Base-by-base conservation (phyloP, 1,140 invertebrate genomes). In the Zaprionus ghesquierei region DNA sequence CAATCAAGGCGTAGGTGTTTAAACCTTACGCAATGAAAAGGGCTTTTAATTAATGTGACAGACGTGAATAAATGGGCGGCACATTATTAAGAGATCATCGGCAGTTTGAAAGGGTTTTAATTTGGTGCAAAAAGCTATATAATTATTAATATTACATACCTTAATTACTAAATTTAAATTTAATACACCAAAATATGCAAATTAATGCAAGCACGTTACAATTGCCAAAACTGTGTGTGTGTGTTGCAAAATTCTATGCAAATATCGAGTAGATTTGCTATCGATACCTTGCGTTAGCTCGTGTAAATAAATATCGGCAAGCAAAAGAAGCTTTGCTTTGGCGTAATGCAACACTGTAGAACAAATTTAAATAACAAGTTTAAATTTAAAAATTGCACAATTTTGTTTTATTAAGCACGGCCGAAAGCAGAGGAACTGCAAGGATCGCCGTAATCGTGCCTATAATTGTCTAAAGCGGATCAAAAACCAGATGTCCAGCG, bases 401-500 rank as follows among this genome's bases (percentile, higher is more conserved):
- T 6, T 13, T 38, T 13, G 5, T 38, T 2, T 15, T 15, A 0
- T 15, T n/a, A 35, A 13, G 5, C 2, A 35, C 13, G 5, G 2
- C 9, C 27, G 3, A 0, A 9, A 23, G 15, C 15, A 9, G 6
- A 25, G 46, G 6, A 49, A 68, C 4, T 23, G n/a, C 35, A 70
- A 70, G 61, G 61, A 70, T 20, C 41, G 41, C 9, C 46, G 68
- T 13, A 62, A 59, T 27, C 63, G n/a, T n/a, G n/a, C n/a, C n/a
- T n/a, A n/a, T n/a, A n/a, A n/a, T n/a, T n/a, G 63, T 29, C 9
- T 4, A 41, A 58, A 2, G 2, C 31, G 22, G 3, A 29, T 10
- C 69, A 25, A 22, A 3, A 49, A 68, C 18, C 68, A 73, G 18
- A 55, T 27, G 2, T 35, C 35, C 20, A 44, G 22, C 0, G 53